Conservation (phyloP, 1,140 invertebrate species). For the Drosophila asahinai region DNA sequence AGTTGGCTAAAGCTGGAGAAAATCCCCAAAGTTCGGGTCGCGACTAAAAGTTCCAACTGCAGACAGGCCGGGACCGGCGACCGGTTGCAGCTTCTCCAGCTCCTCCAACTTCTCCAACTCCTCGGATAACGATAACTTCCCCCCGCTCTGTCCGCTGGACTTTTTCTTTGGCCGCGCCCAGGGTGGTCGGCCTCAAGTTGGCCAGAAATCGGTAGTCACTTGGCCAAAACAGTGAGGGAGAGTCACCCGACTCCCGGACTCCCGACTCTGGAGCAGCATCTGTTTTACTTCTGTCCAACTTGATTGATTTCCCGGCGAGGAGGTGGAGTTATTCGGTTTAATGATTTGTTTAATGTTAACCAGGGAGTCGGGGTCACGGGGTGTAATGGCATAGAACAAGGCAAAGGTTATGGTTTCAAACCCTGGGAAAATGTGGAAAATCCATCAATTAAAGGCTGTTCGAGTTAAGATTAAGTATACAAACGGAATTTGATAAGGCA, state of each 20-base stretch:
- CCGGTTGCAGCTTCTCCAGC: slow-evolving; percentile 50
- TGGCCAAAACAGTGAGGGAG: slow-evolving; percentile 17
- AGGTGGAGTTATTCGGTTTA: slow-evolving; percentile 1
- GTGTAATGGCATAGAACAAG: slow-evolving; percentile 14
- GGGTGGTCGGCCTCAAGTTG: slow-evolving; percentile 48
- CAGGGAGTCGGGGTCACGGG: slow-evolving; percentile 17
- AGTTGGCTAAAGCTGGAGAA: slow-evolving; percentile 27
- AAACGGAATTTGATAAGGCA: neutral
- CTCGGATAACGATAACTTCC: neutral
- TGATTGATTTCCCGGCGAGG: slow-evolving; percentile 39
- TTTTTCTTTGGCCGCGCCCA: slow-evolving; percentile 22
- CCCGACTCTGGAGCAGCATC: slow-evolving; percentile 2
- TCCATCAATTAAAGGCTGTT: slow-evolving; percentile 22
- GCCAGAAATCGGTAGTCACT: slow-evolving; percentile 44
- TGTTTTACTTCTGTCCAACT: slow-evolving; percentile 40
- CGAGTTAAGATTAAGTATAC: neutral
- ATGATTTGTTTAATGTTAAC: slow-evolving; percentile 33
- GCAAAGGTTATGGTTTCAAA: neutral
- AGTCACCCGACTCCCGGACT: neutral
- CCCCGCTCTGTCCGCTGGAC: neutral
- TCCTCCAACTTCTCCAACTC: neutral
- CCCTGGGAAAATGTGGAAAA: slow-evolving; percentile 21
- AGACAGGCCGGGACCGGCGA: slow-evolving; percentile 68
- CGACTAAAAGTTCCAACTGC: slow-evolving; percentile 45
- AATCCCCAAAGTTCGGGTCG: slow-evolving; percentile 39